Evolutionary conservation across 53 echinoderm and acorn worm species (phyloP).

Genomic region (Holothuria scabra): DNA sequence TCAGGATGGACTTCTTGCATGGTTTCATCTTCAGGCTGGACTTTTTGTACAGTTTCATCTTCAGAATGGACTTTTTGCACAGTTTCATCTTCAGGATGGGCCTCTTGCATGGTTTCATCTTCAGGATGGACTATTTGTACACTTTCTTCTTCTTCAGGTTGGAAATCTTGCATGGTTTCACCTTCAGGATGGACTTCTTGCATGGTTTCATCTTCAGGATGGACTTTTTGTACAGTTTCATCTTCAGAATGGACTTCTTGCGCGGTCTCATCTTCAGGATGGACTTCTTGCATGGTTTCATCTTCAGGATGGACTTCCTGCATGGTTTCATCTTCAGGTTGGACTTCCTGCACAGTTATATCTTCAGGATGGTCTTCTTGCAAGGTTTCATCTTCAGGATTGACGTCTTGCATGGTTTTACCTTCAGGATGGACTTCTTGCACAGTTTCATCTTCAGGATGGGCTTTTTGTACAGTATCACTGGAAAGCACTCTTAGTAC

Average conservation of each 20-base stretch:
- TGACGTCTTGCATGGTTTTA: too few relatives aligned
- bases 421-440: background rate
- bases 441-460: background rate
- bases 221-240: background rate
- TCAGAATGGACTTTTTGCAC: too few relatives aligned
- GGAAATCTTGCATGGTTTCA: too few relatives aligned
- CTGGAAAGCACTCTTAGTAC: background rate
- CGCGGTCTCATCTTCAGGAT: background rate
- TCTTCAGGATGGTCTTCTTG: background rate
- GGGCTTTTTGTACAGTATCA: background rate
- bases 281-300: background rate
- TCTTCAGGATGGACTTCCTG: too few relatives aligned
- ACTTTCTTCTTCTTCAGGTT: too few relatives aligned
- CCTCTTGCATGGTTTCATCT: background rate
- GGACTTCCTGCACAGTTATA: background rate
- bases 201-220: background rate
- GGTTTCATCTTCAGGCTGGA: background rate
- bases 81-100: background rate
- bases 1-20: background rate
- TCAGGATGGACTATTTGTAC: background rate
- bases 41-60: background rate
- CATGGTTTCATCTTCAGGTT: background rate
- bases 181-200: background rate
- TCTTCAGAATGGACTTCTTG: too few relatives aligned
- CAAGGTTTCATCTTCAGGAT: background rate